Evolutionary conservation across 1,140 invertebrate species (phyloP), one percentile per base, ranked within the genome.

Genomic region (Aphis gossypii): DNA sequence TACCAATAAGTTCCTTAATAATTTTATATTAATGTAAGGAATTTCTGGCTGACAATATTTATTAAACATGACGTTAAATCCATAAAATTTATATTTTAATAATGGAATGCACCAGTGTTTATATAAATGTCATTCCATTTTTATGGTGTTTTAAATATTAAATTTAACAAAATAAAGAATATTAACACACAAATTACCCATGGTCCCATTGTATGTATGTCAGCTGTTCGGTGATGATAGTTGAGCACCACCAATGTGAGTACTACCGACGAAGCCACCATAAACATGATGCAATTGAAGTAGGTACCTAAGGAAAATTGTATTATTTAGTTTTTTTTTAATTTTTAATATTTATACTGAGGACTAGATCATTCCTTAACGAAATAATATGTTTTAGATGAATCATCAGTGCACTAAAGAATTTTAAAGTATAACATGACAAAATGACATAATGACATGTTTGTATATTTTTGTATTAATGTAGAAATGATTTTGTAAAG

Each of bases 201-300:
- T 95, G 97, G 96, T 94, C 98, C 98, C 98, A 99, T 99, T 95
- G 98, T 97, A 95, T 99, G 98, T 95, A 98, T 99, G 95, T 99
- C 98, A 68, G 99, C 98, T 94, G 98, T 98, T 95, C 99, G 97
- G 96, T 99, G 99, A 96, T 99, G 99, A 96, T 99, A 99, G 96
- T 99, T 99, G 94, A 99, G 97, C 94, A 99, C 99, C 94, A 99
- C 97, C 93, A 99, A 98, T 44, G 99, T 99, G 94, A 99, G 97
- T 94, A 99, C 98, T 95, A 99, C 99, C 94, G 99, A 99, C 94
- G 99, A 98, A 82, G 99, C 99, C 95, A 99, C 99, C 98, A 99
- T 99, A 96, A 99, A 98, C 99, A 99, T 99, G 95, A 99, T 99
- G 96, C 98, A 99, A 96, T 99, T 99, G 97, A 99, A 99, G 96